Evolutionary conservation across 1,140 invertebrate genomes (phyloP), one percentile per base, ranked within the genome.

Genomic region (Hirudo medicinalis): DNA sequence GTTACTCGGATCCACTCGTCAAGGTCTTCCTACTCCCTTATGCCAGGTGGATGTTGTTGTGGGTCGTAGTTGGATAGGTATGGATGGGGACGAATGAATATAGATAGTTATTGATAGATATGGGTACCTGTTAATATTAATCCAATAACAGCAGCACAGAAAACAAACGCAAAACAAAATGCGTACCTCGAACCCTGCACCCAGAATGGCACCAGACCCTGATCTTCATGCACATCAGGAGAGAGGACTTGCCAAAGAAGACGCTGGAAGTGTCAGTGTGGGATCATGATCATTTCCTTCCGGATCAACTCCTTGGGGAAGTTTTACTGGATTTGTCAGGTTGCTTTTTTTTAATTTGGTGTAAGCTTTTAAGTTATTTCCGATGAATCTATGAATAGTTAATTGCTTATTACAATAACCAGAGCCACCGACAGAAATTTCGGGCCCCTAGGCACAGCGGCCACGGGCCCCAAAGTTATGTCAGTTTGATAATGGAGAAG

Each of bases 191-290:
- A 63, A 85, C 81, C 25, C 79, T 82, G 60, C 81, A 84, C 72
- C 87, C 87, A 1, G 85, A 86, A 76, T 88, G 87, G 86, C 85
- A 88, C 75, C 86, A 87, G 77, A 86, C 85, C 0, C 83, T 87
- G 75, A 84, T 86, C 15, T 88, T 87, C 78, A 82, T 83, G 70
- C 80, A 85, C 73, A 76, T 87, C 11, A 77, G 80, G 25, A 74
- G 78, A 2, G 80, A 82, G 20, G 84, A 87, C 54, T 76, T 88
- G 9, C 78, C 81, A 67, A 79, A 82, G 70, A 83, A 84, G 69
- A 83, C 82, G 67, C 77, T 88, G 54, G 87, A 88, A 77, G 81
- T 88, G 25, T 85, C 85, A 2, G 85, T 86, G 6, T 87, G 86
- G 86, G 86, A 87, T 78, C 87, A 86, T 74, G 85, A 87, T 76